Percentiles rank a stretch among this genome's conserved stretches.
phyloP scores from a whole-genome alignment of 2,113 vertebrate species.

The Pelecanoides urinatrix region DNA sequence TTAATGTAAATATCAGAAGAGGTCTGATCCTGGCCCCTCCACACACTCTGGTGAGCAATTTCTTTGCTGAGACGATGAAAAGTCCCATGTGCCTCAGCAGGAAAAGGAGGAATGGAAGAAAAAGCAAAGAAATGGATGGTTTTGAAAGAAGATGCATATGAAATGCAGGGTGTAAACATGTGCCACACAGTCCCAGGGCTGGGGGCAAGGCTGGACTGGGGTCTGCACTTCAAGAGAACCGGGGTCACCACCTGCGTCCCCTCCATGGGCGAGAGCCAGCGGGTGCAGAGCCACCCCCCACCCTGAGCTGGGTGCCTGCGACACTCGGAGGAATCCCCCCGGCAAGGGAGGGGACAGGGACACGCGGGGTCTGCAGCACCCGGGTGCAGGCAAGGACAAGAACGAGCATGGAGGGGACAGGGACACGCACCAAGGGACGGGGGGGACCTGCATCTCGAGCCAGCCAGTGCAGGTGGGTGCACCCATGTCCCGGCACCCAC shows the following conservation, averaged over 20 bases:
- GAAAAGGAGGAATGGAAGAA: neutral
- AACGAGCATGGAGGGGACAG: neutral
- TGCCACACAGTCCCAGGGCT: rapidly evolving
- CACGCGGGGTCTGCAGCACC: neutral
- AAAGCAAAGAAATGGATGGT: rapidly evolving
- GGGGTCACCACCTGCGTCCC: rapidly evolving
- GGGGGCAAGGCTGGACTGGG: neutral
- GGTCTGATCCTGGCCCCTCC: neutral
- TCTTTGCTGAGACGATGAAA: neutral
- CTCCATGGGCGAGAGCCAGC: rapidly evolving
- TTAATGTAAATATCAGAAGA: neutral
- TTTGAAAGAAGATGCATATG: neutral
- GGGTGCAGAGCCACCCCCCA: neutral
- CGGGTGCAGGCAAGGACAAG: too few relatives aligned
- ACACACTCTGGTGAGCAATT: rapidly evolving
- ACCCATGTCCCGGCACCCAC: rapidly evolving
- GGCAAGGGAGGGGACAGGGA: rapidly evolving
- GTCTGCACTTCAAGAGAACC: rapidly evolving
- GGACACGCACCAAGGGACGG: rapidly evolving
- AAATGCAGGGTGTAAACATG: rapidly evolving
- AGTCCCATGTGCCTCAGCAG: neutral
- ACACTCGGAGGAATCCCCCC: neutral
- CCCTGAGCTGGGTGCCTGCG: neutral
- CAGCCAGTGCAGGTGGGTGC: rapidly evolving
- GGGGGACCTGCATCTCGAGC: neutral